A percentile compares a stretch with the other conserved stretches of the same genome.
These are phyloP conservation scores for Aphis craccivora DNA, from an alignment of 1,140 invertebrate genomes.

Conservation along the genomic window DNA sequence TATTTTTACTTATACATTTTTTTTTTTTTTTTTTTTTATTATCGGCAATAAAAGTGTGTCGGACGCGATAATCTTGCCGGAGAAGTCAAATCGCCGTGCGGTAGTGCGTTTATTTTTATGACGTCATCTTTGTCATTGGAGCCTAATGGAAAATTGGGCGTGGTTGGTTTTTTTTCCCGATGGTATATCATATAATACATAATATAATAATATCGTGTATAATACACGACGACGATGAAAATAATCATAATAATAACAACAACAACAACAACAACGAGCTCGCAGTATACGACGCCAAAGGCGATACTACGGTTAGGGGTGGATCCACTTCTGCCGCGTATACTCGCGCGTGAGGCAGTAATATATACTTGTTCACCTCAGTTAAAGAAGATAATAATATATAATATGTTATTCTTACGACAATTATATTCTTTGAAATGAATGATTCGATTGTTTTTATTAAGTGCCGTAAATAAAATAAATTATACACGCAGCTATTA, in stretches of 20 bases:
- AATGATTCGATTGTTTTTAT: conserved; percentile 20
- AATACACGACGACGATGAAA: neutral
- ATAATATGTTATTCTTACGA: neutral
- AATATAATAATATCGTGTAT: conserved; percentile 31
- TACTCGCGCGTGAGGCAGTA: neutral
- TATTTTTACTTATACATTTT: conserved; percentile 13
- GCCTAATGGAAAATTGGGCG: conserved; percentile 56
- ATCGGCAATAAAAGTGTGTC: conserved; percentile 52
- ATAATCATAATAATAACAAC: neutral
- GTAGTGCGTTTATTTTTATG: conserved; percentile 56
- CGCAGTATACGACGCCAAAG: neutral
- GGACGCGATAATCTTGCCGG: conserved; percentile 9
- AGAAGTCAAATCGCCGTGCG: conserved; percentile 34
- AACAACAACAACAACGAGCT: conserved; percentile 13
- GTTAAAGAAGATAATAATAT: neutral
- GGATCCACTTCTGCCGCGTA: neutral
- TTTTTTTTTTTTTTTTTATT: conserved; percentile 32
- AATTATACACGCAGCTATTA: neutral
- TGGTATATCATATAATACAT: neutral
- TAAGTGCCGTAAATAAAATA: neutral
- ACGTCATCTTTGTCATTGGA: conserved; percentile 49
- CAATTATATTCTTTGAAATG: neutral
- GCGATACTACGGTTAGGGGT: conserved; percentile 15
- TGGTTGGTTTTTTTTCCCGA: conserved; percentile 18
- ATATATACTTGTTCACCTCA: conserved; percentile 24